Evolutionary conservation across 2,797 vertebrate genomes (phyloP).

Genomic region (Dromococcyx pavoninus): DNA sequence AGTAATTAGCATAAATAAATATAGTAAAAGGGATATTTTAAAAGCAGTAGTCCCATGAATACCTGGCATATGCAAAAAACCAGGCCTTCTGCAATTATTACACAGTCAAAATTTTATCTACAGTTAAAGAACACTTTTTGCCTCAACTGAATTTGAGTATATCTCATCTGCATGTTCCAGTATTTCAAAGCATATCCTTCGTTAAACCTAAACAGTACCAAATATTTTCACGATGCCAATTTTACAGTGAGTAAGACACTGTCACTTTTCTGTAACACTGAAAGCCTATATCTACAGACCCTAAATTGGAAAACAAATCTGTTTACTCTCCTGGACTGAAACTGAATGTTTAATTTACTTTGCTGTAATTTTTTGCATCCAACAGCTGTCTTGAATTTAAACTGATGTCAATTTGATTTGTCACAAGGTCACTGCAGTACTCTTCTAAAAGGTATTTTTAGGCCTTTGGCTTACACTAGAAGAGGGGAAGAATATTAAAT

Average conservation of each 20-base stretch:
- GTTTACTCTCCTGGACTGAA: not conserved
- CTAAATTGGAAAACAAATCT: not conserved
- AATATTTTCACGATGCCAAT: not conserved
- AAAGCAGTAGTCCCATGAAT: not conserved
- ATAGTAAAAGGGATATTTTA: not conserved
- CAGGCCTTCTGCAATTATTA: slow-evolving; percentile 23
- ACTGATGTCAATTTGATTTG: not conserved
- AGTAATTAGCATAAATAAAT: slow-evolving; percentile 28
- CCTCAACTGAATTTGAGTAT: slow-evolving; percentile 40
- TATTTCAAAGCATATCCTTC: not conserved
- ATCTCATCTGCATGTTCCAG: slow-evolving; percentile 19
- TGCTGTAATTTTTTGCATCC: not conserved
- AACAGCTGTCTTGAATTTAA: not conserved
- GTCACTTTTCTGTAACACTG: not conserved
- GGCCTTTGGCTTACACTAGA: not conserved
- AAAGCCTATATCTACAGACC: not conserved
- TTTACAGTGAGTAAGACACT: not conserved
- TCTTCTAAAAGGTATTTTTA: not conserved
- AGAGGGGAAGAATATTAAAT: not conserved
- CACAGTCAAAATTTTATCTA: slow-evolving; percentile 37
- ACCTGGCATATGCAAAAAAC: slow-evolving; percentile 20
- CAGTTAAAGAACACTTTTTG: slow-evolving; percentile 43
- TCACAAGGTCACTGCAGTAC: not conserved
- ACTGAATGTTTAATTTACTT: not conserved
- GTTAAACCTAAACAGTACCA: not conserved